Conservation (phyloP, 2,888 invertebrate species). For the Drosophila pullipes region DNA sequence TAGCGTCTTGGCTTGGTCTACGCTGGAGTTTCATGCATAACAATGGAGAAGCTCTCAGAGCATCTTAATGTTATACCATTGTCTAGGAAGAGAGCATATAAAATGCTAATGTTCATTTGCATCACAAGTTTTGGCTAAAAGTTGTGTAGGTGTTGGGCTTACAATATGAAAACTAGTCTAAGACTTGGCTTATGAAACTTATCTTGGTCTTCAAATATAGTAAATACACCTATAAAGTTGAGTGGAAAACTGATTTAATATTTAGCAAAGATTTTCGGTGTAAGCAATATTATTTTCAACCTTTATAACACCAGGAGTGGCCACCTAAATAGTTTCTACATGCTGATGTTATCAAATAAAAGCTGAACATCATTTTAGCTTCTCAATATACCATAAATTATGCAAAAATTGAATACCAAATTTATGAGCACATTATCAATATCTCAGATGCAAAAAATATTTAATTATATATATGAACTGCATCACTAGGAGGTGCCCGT, state of each 20-base stretch:
- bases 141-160: slow-evolving; percentile 52
- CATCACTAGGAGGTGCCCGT: slow-evolving; percentile 36
- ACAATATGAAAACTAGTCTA: slow-evolving; percentile 31
- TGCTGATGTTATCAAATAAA: background rate
- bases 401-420: slow-evolving; percentile 5
- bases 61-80: slow-evolving; percentile 64
- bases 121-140: slow-evolving; percentile 54
- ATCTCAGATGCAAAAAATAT: slow-evolving; percentile 19
- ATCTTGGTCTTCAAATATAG: background rate
- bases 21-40: slow-evolving; percentile 61
- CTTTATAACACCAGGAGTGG: background rate
- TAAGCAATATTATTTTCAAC: background rate
- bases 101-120: slow-evolving; percentile 76
- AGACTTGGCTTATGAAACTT: slow-evolving; percentile 28
- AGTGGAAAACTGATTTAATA: background rate
- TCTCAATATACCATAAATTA: background rate
- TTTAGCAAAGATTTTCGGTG: background rate
- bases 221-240: background rate
- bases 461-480: slow-evolving; percentile 26
- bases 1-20: slow-evolving; percentile 48
- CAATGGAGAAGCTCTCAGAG: slow-evolving; percentile 50
- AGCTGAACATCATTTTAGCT: background rate
- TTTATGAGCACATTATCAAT: slow-evolving; percentile 26
- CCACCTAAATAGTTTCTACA: background rate
- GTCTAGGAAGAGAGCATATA: slow-evolving; percentile 47